Base-by-base conservation (phyloP, 2,113 vertebrate species). In the Rhipidura dahli region DNA sequence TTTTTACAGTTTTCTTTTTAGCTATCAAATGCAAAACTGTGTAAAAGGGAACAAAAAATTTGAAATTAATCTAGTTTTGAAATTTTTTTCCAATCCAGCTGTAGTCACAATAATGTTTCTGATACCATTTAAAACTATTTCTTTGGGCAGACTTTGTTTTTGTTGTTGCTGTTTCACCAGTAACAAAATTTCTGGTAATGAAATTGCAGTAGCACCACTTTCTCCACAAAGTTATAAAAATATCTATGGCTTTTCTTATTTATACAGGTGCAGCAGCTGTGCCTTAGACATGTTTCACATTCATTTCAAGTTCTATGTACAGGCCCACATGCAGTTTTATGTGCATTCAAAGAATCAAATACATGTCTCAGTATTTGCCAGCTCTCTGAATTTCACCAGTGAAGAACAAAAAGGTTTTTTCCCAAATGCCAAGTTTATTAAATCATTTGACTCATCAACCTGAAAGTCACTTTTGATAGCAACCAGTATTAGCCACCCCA, bases 291-390 rank as follows among this genome's bases (percentile, higher is more conserved):
- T 4, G 9, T 56, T 71, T 42, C 66, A 54, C n/a, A 35, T 21
- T 42, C 18, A 68, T 68, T 91, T 80, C 35, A 76, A 47, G 53
- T 93, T 93, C 53, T 68, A 0, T 80, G 65, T 78, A 35, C 51
- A 44, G 40, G 30, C 35, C 27, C 0, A 0, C 27, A 28, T 33
- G n/a, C 6, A 31, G 15, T 66, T 85, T 42, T 79, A 44, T 16
- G 6, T 2, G 2, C 27, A 42, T 66, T 78, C 26, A 30, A 50
- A 90, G 33, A 88, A 79, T 75, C 37, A 83, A 51, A 7, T 47
- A 31, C 19, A 13, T 30, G 16, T 79, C 21, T 75, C 47, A 47
- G 18, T 21, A 54, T 49, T 73, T 70, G 11, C 11, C 40, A 92
- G 53, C 57, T 44, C 30, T 83, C 63, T 79, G n/a, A 94, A 79